phyloP scores from a whole-genome alignment of 2,113 vertebrate genomes.

The Melanotaenia duboulayi region DNA sequence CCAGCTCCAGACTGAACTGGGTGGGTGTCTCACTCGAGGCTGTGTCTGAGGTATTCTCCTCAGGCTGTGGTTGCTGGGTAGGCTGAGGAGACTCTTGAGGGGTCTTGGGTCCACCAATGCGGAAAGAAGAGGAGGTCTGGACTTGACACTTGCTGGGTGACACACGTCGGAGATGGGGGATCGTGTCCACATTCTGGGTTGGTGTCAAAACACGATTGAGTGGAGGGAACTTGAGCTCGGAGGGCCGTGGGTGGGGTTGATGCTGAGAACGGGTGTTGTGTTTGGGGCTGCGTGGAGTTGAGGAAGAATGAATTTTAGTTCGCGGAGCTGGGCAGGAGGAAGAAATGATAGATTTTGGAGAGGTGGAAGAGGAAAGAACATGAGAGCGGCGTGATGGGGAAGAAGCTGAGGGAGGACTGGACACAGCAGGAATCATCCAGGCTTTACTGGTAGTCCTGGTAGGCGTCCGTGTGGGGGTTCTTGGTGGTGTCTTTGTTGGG shows the following conservation, averaged over 20 bases:
- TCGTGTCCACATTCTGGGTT: conserved; percentile 88
- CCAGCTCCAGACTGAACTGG: conserved; percentile 81
- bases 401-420: conserved; percentile 41
- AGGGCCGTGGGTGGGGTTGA: conserved; percentile 79
- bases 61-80: conserved; percentile 25
- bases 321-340: conserved; percentile 75
- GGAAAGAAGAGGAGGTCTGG: conserved; percentile 90
- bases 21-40: conserved; percentile 81
- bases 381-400: conserved; percentile 73
- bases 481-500: conserved; percentile 67
- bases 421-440: conserved; percentile 78
- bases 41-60: conserved; percentile 76
- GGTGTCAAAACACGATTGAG: conserved; percentile 87
- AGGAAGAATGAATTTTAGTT: conserved; percentile 74
- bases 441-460: conserved; percentile 73
- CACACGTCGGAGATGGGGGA: conserved; percentile 90
- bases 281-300: conserved; percentile 84
- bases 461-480: conserved; percentile 62
- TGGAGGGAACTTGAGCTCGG: conserved; percentile 86
- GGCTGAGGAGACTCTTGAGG: conserved; percentile 63
- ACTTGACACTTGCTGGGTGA: conserved; percentile 91
- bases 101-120: conserved; percentile 78
- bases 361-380: conserved; percentile 58
- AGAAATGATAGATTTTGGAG: conserved; percentile 68
- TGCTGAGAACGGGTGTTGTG: conserved; percentile 67